These are phyloP conservation scores for Theocolax elegans DNA, from an alignment of 1,140 invertebrate species.

Conservation along the genomic window DNA sequence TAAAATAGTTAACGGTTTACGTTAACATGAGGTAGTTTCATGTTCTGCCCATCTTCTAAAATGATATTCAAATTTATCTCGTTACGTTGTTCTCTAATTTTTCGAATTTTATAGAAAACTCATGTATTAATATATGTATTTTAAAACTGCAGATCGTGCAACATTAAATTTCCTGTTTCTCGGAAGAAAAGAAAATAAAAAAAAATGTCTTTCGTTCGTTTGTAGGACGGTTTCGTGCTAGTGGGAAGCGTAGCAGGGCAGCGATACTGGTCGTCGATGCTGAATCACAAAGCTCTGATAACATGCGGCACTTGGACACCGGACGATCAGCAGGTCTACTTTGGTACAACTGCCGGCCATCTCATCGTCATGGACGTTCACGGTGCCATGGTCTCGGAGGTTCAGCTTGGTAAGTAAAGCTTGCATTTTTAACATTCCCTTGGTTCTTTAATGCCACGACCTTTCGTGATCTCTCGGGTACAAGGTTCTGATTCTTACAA, in stretches of 20 bases:
- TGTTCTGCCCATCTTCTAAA: too few relatives aligned
- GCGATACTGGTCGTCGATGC: conserved; percentile 97
- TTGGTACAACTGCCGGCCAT: conserved; percentile 92
- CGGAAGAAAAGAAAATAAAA: too few relatives aligned
- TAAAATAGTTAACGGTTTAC: not conserved
- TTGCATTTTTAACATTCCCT: not conserved
- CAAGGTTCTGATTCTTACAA: too few relatives aligned
- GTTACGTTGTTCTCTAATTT: too few relatives aligned
- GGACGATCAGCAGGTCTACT: conserved; percentile 96
- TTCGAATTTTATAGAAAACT: too few relatives aligned
- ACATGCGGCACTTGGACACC: conserved; percentile 98
- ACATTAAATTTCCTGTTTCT: too few relatives aligned
- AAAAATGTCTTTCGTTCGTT: not conserved
- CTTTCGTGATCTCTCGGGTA: not conserved
- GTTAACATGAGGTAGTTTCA: too few relatives aligned
- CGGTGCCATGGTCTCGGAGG: conserved; percentile 92
- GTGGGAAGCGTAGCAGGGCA: conserved; percentile 97
- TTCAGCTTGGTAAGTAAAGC: conserved; percentile 71
- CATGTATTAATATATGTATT: too few relatives aligned
- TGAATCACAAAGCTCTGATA: conserved; percentile 92
- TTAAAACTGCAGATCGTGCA: too few relatives aligned
- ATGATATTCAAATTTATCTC: too few relatives aligned
- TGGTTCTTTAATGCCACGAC: not conserved
- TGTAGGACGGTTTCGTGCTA: conserved; percentile 91
- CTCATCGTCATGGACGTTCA: conserved; percentile 96